Evolutionary conservation across 2,113 vertebrate genomes (phyloP), one percentile per base, ranked within the genome.

Genomic region (Brachyistius frenatus): DNA sequence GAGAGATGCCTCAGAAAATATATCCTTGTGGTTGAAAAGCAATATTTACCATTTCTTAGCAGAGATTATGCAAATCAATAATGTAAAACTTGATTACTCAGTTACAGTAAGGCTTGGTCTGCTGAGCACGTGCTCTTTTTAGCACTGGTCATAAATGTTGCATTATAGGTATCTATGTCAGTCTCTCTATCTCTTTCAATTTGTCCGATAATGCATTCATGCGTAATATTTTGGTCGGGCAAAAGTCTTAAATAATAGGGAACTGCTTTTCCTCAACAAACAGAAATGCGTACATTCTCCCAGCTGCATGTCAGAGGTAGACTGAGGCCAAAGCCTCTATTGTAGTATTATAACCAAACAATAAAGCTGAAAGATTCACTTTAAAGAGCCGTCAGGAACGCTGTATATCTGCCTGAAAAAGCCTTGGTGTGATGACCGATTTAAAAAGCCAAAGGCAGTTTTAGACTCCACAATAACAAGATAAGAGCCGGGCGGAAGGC

Each of bases 371-470:
- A 73, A 78, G 46, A 82, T 86, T 73, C 46, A 35, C 60, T 80
- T 80, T 73, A 79, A 87, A 85, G 66, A 50, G 53, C 76, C 39
- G 61, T 60, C 5, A 66, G 68, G 64, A 80, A 61, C 66, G 71
- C 70, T 64, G 77, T 80, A 72, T 72, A 76, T 85, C 81, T 87
- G 39, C 47, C 69, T 67, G 64, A 74, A 88, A 81, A 61, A 76
- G 79, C 75, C 64, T 54, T 58, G 57, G 63, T 80, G 60, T 67
- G 79, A 69, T 74, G 86, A 78, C 76, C 60, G 46, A 90, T 86
- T 88, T 72, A 65, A 84, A 77, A 72, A 66, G 80, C 85, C 86
- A 83, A 37, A 66, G 85, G 81, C 84, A 72, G 70, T 83, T 86
- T 80, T 41, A 79, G 70, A 86, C 66, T 76, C 66, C 39, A 63